Evolutionary conservation across 2,113 vertebrate genomes (phyloP).

Genomic region (Mesembrinibis cayennensis): DNA sequence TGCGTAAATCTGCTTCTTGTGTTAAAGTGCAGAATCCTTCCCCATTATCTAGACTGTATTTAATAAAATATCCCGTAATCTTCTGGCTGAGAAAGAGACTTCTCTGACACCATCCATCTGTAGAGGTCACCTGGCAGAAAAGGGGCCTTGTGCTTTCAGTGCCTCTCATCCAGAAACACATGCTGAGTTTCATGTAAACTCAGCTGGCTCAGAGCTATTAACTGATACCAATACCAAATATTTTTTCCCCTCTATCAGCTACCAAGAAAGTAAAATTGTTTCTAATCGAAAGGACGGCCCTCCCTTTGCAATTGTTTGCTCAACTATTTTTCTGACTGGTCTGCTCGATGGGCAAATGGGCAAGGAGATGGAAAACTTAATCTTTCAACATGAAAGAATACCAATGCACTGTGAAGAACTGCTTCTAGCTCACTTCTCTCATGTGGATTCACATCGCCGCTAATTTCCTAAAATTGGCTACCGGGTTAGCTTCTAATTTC

Average conservation of each 20-base stretch:
- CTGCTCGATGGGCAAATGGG: slow-evolving; percentile 1
- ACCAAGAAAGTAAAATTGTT: not conserved
- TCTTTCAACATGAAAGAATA: slow-evolving; percentile 58
- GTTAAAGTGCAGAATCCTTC: not conserved
- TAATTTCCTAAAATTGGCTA: slow-evolving; percentile 26
- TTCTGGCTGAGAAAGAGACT: not conserved
- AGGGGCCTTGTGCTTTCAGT: not conserved
- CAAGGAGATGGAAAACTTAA: slow-evolving; percentile 52
- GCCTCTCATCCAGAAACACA: not conserved
- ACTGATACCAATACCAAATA: not conserved
- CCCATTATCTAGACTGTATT: not conserved
- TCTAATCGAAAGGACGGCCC: not conserved
- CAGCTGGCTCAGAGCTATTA: not conserved
- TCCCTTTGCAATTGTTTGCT: slow-evolving; percentile 14
- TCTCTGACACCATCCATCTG: not conserved
- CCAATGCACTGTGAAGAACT: slow-evolving; percentile 15
- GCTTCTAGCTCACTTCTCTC: slow-evolving; percentile 37
- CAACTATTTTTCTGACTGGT: slow-evolving; percentile 27
- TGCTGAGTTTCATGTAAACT: not conserved
- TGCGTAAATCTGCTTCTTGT: not conserved
- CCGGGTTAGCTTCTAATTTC: not conserved
- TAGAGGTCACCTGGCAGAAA: not conserved
- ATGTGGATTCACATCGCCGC: not conserved
- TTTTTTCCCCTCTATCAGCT: not conserved
- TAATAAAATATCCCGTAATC: not conserved